Conservation (phyloP, 2,888 invertebrate genomes). For the Chironomus riparius region DNA sequence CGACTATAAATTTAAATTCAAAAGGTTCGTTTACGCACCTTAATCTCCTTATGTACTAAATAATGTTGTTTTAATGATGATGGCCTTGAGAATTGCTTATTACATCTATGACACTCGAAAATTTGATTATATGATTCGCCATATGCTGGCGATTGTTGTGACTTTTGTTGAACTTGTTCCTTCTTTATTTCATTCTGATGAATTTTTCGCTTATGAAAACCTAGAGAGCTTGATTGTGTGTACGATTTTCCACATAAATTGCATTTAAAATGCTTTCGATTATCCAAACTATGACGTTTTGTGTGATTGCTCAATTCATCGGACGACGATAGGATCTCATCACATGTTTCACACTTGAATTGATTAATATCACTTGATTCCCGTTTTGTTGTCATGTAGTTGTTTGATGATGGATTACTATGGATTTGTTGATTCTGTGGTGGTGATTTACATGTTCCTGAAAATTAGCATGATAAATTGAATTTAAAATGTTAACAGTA, state of each 20-base stretch:
- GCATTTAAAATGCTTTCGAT: not conserved
- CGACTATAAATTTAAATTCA: too few species aligned
- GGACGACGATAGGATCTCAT: not conserved
- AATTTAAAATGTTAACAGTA: too few species aligned
- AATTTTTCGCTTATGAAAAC: not conserved
- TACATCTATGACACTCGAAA: not conserved
- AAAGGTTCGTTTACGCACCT: not conserved
- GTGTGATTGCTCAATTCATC: not conserved
- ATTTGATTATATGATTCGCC: not conserved
- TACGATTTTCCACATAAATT: not conserved
- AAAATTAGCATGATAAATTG: too few species aligned
- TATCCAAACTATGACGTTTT: not conserved
- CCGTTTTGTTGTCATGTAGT: not conserved
- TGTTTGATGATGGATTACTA: too few species aligned
- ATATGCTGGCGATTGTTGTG: not conserved
- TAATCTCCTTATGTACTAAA: not conserved
- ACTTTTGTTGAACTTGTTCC: not conserved
- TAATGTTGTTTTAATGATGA: not conserved
- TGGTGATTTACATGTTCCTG: too few species aligned
- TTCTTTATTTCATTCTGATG: not conserved
- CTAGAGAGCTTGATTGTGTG: slow-evolving; percentile 1
- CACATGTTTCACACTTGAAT: not conserved
- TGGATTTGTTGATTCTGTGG: too few species aligned
- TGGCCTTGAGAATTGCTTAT: not conserved
- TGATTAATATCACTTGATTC: not conserved